phyloP scores from a whole-genome alignment of 2,888 invertebrate species.

The Mylabris sibirica region DNA sequence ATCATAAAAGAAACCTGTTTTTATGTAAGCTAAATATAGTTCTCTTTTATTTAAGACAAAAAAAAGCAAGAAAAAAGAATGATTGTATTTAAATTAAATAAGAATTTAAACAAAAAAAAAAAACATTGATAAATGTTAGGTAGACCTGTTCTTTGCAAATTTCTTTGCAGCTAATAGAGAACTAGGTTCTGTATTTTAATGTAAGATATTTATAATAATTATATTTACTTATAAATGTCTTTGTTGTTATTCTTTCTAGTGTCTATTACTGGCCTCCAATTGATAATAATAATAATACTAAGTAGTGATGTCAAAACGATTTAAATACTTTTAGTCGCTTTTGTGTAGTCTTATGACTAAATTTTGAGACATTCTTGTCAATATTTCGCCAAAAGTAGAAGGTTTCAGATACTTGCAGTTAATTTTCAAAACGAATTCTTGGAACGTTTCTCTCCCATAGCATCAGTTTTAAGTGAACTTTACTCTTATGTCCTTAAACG shows the following conservation, averaged over 20 bases:
- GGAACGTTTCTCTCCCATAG: no score
- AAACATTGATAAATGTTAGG: constrained; percentile 53
- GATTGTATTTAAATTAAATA: constrained; percentile 52
- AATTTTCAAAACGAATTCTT: no score
- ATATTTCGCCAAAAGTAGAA: no score
- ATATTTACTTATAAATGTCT: constrained; percentile 63
- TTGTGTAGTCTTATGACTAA: no score
- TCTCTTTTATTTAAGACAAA: constrained; percentile 55
- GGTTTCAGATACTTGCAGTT: no score
- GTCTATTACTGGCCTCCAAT: no score
- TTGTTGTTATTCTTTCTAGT: constrained; percentile 34
- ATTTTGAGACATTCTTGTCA: no score
- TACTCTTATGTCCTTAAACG: no score
- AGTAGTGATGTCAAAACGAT: no score
- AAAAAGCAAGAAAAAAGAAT: not conserved
- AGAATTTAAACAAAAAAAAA: not conserved
- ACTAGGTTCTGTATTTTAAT: constrained; percentile 62
- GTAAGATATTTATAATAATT: constrained; percentile 64
- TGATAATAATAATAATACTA: no score
- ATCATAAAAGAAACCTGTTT: constrained; percentile 36
- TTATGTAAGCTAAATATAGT: constrained; percentile 57
- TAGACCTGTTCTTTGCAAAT: constrained; percentile 59
- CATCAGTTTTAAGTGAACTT: no score
- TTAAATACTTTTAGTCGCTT: no score
- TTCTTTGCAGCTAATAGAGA: constrained; percentile 55